Evolutionary conservation across 2,888 invertebrate genomes (phyloP), one percentile per base, ranked within the genome.

Genomic region (Hydropsyche betteni): DNA sequence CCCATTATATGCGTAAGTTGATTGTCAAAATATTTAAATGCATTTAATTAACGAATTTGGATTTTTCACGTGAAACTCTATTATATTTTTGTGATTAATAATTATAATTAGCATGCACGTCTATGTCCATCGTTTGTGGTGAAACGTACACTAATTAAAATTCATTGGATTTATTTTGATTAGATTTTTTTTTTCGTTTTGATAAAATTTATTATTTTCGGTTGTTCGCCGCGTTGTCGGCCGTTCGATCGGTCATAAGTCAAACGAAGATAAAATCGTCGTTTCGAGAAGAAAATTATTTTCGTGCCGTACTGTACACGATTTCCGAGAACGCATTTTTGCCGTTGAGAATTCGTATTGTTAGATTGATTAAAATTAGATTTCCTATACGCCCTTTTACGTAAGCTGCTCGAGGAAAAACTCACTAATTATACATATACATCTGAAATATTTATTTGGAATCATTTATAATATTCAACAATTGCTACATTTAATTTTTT

Each of bases 1-100:
- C 71, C 72, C 77, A 75, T 64, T 70, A 68, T 58, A 44, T 64
- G 16, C 16, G 8, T 58, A 14, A 8, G 55, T 61, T 33, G 53
- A 55, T 74, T 44, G 38, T 12, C 69, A 55, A 55, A 55, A 14
- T 14, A 55, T 64, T 33, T 36, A 64, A 34, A 61, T 74, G 68
- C 74, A 72, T 76, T 76, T 76, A 76, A 76, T 76, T 76, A 77
- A 75, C n/a, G 68, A 72, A 70, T 70, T 70, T 36, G 36, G 64
- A 12, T 64, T 64, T 64, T 64, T 4, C 36, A n/a, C 64, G 10
- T 36, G 44, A 64, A 64, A 64, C 36, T 64, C 64, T 6, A 64
- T 64, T 64, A 64, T 64, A 64, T 36, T 33, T 34, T 64, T 34
- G 34, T 64, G 34, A 64, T 64, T 64, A 36, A 64, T 64, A 36